phyloP scores from a whole-genome alignment of 2,888 invertebrate genomes.

The Campaea margaritaria region DNA sequence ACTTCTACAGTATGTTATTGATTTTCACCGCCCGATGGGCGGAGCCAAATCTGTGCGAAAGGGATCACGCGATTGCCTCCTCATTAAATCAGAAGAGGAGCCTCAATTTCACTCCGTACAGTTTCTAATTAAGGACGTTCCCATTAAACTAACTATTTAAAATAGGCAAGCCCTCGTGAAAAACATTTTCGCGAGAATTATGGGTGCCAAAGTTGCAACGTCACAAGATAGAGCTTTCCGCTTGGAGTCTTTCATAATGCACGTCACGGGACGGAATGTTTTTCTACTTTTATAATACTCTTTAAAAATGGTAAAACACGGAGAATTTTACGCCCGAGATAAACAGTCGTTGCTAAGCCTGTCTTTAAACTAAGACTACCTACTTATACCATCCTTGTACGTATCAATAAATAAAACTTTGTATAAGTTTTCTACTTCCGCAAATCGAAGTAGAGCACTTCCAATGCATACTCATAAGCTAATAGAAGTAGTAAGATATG shows the following conservation, averaged over 20 bases:
- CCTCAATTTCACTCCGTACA: slow-evolving; percentile 74
- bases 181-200: slow-evolving; percentile 75
- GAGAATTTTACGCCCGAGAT: neutral
- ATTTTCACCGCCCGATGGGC: slow-evolving; percentile 83
- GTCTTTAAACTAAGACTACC: neutral
- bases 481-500: too few relatives aligned
- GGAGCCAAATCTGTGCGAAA: slow-evolving; percentile 81
- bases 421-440: neutral
- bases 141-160: slow-evolving; percentile 83
- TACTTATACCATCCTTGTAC: too few relatives aligned
- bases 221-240: slow-evolving; percentile 51
- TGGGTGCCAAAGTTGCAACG: slow-evolving; percentile 63
- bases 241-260: slow-evolving; percentile 30
- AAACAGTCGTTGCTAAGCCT: too few relatives aligned
- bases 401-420: neutral
- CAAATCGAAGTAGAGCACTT: neutral
- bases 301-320: neutral
- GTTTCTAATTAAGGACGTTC: slow-evolving; percentile 83
- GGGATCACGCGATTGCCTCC: slow-evolving; percentile 80
- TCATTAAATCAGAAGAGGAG: slow-evolving; percentile 82
- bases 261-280: slow-evolving; percentile 16
- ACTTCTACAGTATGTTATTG: slow-evolving; percentile 84
- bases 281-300: slow-evolving; percentile 1
- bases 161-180: slow-evolving; percentile 77
- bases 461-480: too few relatives aligned